A percentile compares a stretch with the other conserved stretches of the same genome.
Evolutionary conservation across 2,113 vertebrate species (phyloP).

Genomic region (Ictalurus punctatus): DNA sequence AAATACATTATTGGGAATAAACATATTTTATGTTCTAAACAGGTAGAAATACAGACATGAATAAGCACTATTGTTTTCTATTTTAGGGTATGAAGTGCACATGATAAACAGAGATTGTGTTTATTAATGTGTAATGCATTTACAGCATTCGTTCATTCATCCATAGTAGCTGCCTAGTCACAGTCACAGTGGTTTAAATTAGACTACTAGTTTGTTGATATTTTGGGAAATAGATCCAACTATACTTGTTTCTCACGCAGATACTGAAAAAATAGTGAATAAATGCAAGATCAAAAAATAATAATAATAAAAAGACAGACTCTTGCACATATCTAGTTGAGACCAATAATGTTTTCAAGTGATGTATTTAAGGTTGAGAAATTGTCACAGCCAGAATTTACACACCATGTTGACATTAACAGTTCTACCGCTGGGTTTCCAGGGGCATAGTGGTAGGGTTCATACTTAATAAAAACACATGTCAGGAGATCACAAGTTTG

Average conservation of each 20-base stretch:
- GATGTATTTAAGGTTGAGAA: neutral
- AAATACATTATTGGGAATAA: neutral
- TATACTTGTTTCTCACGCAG: neutral
- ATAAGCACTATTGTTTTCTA: neutral
- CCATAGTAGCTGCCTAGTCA: neutral
- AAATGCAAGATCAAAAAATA: neutral
- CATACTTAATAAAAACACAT: neutral
- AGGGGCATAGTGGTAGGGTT: neutral
- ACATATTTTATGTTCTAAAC: neutral
- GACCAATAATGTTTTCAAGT: neutral
- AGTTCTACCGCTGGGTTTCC: neutral
- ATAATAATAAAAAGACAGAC: no score
- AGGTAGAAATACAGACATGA: neutral
- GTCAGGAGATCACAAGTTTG: neutral
- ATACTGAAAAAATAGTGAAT: neutral
- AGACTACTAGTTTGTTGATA: neutral
- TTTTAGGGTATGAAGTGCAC: neutral
- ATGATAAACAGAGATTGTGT: no score
- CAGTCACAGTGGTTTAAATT: neutral
- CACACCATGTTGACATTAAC: neutral
- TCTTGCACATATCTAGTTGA: neutral
- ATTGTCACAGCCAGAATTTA: neutral
- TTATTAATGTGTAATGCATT: neutral
- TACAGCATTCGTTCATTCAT: neutral
- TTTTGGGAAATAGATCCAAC: neutral